A percentile compares a stretch with the other conserved stretches of the same genome.
phyloP scores from a whole-genome alignment of 2,113 vertebrate genomes.

The Podarcis cretensis region DNA sequence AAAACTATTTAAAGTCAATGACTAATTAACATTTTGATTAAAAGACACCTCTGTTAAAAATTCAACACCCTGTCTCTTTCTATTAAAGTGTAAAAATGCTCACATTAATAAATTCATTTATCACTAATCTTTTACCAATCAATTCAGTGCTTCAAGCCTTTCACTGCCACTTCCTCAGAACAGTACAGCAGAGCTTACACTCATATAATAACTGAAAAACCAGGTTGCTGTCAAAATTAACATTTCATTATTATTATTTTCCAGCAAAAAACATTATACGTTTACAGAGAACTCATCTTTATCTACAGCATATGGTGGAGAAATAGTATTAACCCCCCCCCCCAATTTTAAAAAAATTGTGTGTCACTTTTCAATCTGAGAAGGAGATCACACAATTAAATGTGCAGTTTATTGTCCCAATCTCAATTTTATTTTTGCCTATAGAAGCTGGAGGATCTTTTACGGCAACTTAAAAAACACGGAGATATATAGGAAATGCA shows the following conservation, averaged over 20 bases:
- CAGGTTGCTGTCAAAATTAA: not conserved
- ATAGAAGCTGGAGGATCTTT: not conserved
- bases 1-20: constrained; percentile 49
- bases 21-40: constrained; percentile 62
- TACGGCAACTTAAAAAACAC: rapidly evolving
- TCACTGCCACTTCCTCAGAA: not conserved
- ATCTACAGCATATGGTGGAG: constrained; percentile 45
- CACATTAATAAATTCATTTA: constrained; percentile 55
- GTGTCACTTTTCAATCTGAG: not conserved
- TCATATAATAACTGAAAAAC: not conserved
- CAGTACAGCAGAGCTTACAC: not conserved
- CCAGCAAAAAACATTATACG: not conserved
- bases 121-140: constrained; percentile 60
- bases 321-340: not conserved
- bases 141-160: not conserved
- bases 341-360: not conserved
- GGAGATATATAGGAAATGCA: not conserved
- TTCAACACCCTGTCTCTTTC: constrained; percentile 52
- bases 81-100: constrained; percentile 55
- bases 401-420: not conserved
- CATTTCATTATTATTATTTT: not conserved
- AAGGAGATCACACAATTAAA: not conserved
- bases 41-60: constrained; percentile 56
- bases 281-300: constrained; percentile 2
- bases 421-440: not conserved